A percentile compares a stretch with the other conserved stretches of the same genome.
These are phyloP conservation scores for Philypnodon macrostomus DNA, from an alignment of 2,797 vertebrate genomes.

Conservation along the genomic window DNA sequence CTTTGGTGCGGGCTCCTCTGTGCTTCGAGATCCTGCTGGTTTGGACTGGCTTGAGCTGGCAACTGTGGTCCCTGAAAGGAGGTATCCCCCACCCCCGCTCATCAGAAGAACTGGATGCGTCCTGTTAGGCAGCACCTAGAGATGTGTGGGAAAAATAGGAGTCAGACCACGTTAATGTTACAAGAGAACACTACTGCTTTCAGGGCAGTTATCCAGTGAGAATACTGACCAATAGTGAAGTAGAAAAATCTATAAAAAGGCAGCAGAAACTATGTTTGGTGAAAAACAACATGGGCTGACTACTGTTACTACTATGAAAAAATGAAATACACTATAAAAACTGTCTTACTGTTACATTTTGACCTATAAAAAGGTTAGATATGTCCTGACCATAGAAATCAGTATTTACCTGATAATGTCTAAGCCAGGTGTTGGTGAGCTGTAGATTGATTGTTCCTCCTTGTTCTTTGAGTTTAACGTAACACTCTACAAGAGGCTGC, in stretches of 20 bases:
- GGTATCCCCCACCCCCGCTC: conserved; percentile 92
- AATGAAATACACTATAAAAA: too few relatives aligned
- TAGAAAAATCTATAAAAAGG: too few relatives aligned
- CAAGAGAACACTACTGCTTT: conserved; percentile 7
- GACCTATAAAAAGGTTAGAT: too few relatives aligned
- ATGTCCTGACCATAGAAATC: too few relatives aligned
- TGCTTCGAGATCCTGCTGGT: conserved; percentile 47
- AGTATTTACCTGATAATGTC: conserved; percentile 90
- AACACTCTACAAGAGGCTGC: conserved; percentile 93
- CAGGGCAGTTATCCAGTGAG: background rate
- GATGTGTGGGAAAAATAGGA: conserved; percentile 3
- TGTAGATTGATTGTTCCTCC: conserved; percentile 87
- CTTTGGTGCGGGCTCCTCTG: conserved; percentile 83
- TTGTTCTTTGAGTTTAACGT: conserved; percentile 89
- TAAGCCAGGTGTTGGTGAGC: conserved; percentile 92
- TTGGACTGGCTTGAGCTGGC: conserved; percentile 62
- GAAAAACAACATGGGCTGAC: too few relatives aligned
- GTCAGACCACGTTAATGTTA: conserved; percentile 37
- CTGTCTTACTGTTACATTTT: too few relatives aligned
- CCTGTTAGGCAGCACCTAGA: conserved; percentile 90
- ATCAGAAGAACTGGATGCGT: conserved; percentile 92
- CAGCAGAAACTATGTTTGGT: too few relatives aligned
- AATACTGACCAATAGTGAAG: too few relatives aligned
- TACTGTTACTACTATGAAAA: too few relatives aligned
- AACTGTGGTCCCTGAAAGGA: conserved; percentile 90